phyloP scores from a whole-genome alignment of 2,888 invertebrate genomes.

The Apocheima hispidaria region DNA sequence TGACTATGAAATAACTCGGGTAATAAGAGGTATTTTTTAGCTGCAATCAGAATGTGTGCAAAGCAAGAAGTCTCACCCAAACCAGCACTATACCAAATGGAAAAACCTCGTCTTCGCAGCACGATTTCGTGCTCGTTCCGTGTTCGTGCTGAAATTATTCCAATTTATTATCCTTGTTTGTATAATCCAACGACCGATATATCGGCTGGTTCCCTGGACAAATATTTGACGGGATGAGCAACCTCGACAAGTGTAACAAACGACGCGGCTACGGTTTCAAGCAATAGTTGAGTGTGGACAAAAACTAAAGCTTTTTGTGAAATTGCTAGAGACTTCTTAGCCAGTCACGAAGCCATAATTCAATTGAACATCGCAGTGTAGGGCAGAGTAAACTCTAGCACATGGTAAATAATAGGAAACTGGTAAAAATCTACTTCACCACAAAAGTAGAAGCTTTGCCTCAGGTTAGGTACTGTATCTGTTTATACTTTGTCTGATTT shows the following conservation, averaged over 20 bases:
- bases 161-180: conserved; percentile 43
- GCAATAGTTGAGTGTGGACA: too few species aligned
- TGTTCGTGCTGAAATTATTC: conserved; percentile 42
- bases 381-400: too few species aligned
- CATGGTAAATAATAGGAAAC: too few species aligned
- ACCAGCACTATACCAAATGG: conserved; percentile 23
- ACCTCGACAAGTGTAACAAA: background rate
- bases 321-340: too few species aligned
- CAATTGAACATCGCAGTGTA: too few species aligned
- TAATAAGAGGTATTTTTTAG: background rate
- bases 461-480: too few species aligned
- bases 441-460: too few species aligned
- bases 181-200: conserved; percentile 28
- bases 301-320: too few species aligned
- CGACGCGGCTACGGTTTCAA: too few species aligned
- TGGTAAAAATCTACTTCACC: too few species aligned
- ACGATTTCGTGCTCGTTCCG: conserved; percentile 39
- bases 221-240: background rate
- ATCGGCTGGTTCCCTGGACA: background rate
- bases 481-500: too few species aligned
- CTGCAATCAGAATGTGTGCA: background rate
- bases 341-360: too few species aligned
- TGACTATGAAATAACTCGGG: background rate
- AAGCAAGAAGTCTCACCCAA: background rate
- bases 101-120: conserved; percentile 19